Conservation (phyloP, 2,113 vertebrate genomes). For the Todiramphus saurophagus region DNA sequence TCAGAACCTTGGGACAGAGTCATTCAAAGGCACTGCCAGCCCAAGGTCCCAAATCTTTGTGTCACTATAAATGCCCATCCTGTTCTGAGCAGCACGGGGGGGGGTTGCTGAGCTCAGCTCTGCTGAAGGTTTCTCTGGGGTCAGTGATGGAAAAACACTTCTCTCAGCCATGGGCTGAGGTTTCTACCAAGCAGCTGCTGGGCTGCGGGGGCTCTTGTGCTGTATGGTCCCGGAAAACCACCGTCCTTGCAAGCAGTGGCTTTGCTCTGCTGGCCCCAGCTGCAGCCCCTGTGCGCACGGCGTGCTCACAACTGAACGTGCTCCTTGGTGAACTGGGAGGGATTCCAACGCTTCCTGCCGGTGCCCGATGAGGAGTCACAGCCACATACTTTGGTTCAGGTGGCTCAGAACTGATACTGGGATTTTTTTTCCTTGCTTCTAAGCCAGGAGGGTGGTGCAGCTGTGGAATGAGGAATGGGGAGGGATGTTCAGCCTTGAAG, state of each 20-base stretch:
- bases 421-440: neutral
- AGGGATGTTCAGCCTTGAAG: neutral
- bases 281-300: neutral
- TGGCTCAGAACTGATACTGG: neutral
- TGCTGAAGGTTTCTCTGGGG: no score
- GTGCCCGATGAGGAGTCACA: neutral
- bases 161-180: neutral
- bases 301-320: fast-evolving
- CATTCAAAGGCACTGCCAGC: fast-evolving
- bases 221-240: neutral
- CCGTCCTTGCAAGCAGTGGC: neutral
- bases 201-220: neutral
- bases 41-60: neutral
- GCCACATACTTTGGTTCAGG: neutral
- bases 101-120: neutral
- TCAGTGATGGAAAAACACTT: neutral
- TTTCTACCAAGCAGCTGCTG: neutral
- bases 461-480: neutral
- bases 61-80: neutral
- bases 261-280: neutral
- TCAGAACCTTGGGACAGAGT: neutral
- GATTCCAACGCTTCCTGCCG: neutral
- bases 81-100: neutral
- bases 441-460: neutral
- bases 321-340: neutral